Evolutionary conservation across 2,888 invertebrate genomes (phyloP).

Genomic region (Hypena proboscidalis): DNA sequence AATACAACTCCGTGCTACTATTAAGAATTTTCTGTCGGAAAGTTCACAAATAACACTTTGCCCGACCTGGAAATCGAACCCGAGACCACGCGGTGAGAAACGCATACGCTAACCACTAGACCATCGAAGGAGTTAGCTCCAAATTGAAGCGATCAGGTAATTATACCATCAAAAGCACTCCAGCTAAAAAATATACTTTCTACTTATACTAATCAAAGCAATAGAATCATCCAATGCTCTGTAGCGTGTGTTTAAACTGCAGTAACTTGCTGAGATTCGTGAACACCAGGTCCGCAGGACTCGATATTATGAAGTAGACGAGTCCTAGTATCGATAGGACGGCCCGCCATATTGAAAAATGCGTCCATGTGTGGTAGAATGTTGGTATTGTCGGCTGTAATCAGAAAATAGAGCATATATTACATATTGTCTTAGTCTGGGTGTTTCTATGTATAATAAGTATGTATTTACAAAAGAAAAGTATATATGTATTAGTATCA

Average conservation of each 20-base stretch:
- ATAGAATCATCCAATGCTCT: slow-evolving; percentile 75
- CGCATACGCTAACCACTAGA: too few relatives aligned
- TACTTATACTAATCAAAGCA: slow-evolving; percentile 6
- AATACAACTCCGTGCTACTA: too few relatives aligned
- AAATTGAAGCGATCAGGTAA: not conserved
- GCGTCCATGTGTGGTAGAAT: slow-evolving; percentile 85
- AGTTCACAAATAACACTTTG: too few relatives aligned
- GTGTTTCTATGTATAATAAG: not conserved
- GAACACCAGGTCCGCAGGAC: slow-evolving; percentile 81
- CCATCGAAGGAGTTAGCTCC: too few relatives aligned
- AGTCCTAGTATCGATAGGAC: slow-evolving; percentile 85
- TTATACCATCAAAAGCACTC: not conserved
- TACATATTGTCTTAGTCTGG: not conserved
- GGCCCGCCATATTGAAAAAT: slow-evolving; percentile 86
- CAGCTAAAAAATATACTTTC: too few relatives aligned
- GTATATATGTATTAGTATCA: too few relatives aligned
- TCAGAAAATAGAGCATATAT: slow-evolving; percentile 11
- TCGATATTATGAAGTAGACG: slow-evolving; percentile 83
- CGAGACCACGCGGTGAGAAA: too few relatives aligned
- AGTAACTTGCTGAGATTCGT: slow-evolving; percentile 76
- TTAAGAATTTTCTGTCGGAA: too few relatives aligned
- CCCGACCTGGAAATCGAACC: too few relatives aligned
- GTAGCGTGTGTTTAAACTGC: slow-evolving; percentile 76
- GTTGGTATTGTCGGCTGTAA: slow-evolving; percentile 82
- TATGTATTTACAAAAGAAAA: too few relatives aligned